Conservation (phyloP, 2,888 invertebrate genomes). For the Rhagophthalmus giganteus region DNA sequence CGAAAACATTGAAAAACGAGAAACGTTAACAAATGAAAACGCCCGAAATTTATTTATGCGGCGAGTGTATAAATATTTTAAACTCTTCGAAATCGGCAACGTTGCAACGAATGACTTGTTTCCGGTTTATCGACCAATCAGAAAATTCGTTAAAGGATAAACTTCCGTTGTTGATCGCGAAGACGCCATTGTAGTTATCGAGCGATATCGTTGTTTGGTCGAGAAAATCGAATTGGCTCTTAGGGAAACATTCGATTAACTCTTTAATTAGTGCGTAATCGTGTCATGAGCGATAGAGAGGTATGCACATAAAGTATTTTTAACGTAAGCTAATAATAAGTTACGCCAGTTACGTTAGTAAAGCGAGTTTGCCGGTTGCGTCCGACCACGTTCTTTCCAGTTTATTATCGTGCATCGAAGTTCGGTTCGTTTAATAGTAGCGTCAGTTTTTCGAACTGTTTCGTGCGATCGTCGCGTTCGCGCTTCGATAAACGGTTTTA, state of each 20-base stretch:
- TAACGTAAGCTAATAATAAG: too few relatives aligned
- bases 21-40: too few relatives aligned
- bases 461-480: too few relatives aligned
- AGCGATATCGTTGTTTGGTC: too few relatives aligned
- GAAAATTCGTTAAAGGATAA: not conserved
- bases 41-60: not conserved
- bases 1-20: too few relatives aligned
- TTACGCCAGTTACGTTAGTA: constrained; percentile 17
- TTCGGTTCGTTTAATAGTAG: too few relatives aligned
- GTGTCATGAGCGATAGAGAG: constrained; percentile 48
- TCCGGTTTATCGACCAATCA: constrained; percentile 1
- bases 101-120: not conserved
- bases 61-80: not conserved
- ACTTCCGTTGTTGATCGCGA: constrained; percentile 5
- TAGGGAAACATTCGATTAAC: not conserved
- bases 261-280: constrained; percentile 15
- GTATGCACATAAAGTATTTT: constrained; percentile 35
- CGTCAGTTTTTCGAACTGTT: too few relatives aligned
- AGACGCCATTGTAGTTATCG: constrained; percentile 2
- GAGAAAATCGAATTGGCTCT: constrained; percentile 5
- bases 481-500: too few relatives aligned
- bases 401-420: too few relatives aligned
- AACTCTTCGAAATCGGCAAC: not conserved
- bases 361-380: constrained; percentile 12
- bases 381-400: constrained; percentile 7